Conservation (phyloP, 2,113 vertebrate genomes). For the Petrocephalus zakoni region DNA sequence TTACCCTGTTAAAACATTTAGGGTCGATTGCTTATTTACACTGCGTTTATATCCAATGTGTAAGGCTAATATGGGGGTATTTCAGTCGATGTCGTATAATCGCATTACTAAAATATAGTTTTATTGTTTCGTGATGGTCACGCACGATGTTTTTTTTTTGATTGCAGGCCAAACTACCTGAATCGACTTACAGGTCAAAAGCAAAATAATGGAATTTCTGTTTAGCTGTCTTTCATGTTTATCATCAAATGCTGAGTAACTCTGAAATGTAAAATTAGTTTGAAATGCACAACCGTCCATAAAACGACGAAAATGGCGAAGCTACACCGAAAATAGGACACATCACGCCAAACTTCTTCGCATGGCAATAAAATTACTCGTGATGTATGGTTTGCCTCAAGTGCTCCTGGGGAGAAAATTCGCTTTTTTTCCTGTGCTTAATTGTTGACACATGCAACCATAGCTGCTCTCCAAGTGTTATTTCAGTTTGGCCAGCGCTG, state of each 20-base stretch:
- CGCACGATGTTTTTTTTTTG: not conserved
- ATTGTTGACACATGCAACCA: conserved; percentile 74
- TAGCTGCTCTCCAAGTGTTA: conserved; percentile 54
- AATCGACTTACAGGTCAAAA: not conserved
- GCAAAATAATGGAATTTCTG: not conserved
- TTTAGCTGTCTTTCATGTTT: not conserved
- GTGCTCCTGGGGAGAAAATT: conserved; percentile 49
- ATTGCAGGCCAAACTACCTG: not conserved
- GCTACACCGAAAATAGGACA: not conserved
- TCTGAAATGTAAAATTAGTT: not conserved
- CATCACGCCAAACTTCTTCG: not conserved
- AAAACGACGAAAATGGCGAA: not conserved
- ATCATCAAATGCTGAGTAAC: not conserved
- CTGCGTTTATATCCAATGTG: not conserved
- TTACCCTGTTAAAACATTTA: conserved; percentile 14
- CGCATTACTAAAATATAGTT: not conserved
- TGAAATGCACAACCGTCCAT: not conserved
- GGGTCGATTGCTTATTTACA: not conserved
- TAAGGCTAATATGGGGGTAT: not conserved
- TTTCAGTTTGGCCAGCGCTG: conserved; percentile 53
- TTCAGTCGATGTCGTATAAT: not conserved
- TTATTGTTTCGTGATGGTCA: not conserved
- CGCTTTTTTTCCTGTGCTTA: conserved; percentile 54
- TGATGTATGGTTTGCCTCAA: conserved; percentile 28
- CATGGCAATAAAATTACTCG: conserved; percentile 19